These are phyloP conservation scores for Danionella dracula DNA, from an alignment of 2,797 vertebrate species.

Conservation along the genomic window DNA sequence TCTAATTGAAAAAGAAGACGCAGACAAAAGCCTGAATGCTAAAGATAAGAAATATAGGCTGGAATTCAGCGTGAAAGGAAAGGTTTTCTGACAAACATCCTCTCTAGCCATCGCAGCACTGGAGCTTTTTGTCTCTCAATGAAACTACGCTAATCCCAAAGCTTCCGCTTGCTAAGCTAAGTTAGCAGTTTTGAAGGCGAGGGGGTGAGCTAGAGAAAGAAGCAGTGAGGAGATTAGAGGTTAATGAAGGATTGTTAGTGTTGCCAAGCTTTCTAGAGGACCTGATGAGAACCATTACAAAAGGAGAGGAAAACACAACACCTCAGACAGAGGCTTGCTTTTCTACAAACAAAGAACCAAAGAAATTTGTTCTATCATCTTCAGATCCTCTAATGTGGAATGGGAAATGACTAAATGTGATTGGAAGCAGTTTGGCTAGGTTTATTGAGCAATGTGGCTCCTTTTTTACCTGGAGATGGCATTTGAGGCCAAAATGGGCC, in stretches of 20 bases:
- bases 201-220: constrained; percentile 22
- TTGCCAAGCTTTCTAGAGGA: constrained; percentile 38
- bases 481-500: constrained; percentile 26
- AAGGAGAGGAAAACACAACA: not conserved
- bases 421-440: constrained; percentile 14
- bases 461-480: constrained; percentile 23
- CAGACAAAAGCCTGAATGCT: not conserved
- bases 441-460: not conserved
- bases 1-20: not conserved
- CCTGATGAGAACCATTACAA: constrained; percentile 25
- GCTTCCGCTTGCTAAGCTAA: not conserved
- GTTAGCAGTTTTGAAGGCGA: constrained; percentile 9
- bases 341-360: not conserved
- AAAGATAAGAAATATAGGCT: not conserved
- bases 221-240: constrained; percentile 48
- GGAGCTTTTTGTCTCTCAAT: constrained; percentile 12
- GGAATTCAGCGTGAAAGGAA: not conserved
- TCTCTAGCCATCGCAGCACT: constrained; percentile 3
- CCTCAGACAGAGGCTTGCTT: not conserved
- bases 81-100: constrained; percentile 1
- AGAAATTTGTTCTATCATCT: not conserved
- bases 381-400: constrained; percentile 35
- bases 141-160: not conserved
- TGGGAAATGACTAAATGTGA: constrained; percentile 22
- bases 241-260: constrained; percentile 57